These are phyloP conservation scores for Boulengeromyrus knoepffleri DNA, from an alignment of 2,113 vertebrate genomes.

Conservation along the genomic window DNA sequence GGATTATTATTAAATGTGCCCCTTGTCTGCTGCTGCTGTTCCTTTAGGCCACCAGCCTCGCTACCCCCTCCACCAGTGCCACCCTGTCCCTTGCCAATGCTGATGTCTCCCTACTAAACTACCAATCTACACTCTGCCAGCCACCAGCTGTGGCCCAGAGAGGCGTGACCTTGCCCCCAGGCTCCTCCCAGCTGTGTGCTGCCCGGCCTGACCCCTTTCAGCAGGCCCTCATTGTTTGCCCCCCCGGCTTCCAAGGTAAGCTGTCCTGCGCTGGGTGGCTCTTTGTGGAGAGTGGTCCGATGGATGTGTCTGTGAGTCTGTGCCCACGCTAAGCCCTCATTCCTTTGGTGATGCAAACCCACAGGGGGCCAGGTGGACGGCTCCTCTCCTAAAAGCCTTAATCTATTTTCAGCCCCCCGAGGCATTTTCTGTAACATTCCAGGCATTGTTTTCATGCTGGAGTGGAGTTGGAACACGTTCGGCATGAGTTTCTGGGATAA, in stretches of 20 bases:
- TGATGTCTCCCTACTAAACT: constrained; percentile 91
- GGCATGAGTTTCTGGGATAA: background rate
- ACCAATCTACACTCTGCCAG: constrained; percentile 91
- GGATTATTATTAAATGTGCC: background rate
- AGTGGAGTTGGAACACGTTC: background rate
- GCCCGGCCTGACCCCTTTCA: constrained; percentile 92
- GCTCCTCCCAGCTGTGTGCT: constrained; percentile 77
- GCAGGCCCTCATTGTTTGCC: constrained; percentile 97
- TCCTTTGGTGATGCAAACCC: background rate
- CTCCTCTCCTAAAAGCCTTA: background rate
- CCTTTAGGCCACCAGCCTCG: constrained; percentile 67
- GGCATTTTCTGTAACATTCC: background rate
- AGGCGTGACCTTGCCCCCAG: constrained; percentile 83
- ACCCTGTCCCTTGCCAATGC: constrained; percentile 74
- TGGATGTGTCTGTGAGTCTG: background rate
- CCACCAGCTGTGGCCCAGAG: constrained; percentile 92
- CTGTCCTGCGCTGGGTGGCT: background rate
- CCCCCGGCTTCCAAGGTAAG: constrained; percentile 91
- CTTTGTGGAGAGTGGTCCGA: background rate
- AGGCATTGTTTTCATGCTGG: background rate
- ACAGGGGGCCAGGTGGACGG: background rate
- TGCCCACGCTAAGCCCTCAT: background rate
- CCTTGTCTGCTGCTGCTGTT: background rate
- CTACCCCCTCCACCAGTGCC: constrained; percentile 74
- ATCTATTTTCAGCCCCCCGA: background rate